Evolutionary conservation across 2,797 vertebrate species (phyloP), one percentile per base, ranked within the genome.

Genomic region (Darevskia nairensis): DNA sequence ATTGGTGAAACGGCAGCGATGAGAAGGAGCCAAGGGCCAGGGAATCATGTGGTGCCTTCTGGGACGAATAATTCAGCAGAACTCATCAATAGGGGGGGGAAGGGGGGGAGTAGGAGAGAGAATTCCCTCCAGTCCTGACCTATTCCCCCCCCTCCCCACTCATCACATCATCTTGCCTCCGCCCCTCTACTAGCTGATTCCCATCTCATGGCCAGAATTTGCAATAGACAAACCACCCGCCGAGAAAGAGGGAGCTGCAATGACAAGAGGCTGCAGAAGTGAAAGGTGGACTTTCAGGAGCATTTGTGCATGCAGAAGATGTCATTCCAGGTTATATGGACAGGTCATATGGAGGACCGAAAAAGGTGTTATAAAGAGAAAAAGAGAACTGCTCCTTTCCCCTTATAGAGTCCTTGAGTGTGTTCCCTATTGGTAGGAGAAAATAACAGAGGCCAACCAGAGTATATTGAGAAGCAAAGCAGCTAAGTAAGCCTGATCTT

Each of bases 201-300:
- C 50, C 32, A 32, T 55, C 17, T 64, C 77, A 75, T 13, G 32
- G 71, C 1, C 44, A 66, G 72, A 50, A 86, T 89, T 76, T 86
- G 79, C 78, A 86, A 81, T 81, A 85, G 61, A 32, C 61, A 85
- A 89, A 76, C 32, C 4, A 39, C 19, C 6, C 23, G 23, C 25
- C 41, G 8, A 7, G 55, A 17, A 44, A 9, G 44, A 41, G 72
- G 50, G 41, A 35, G 81, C 23, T n/a, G 17, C 41, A 17, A 39
- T 55, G 39, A 77, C 82, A 89, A 68, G 75, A 44, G 66, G 68
- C 44, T 25, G 66, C 64, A 19, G 75, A 88, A 78, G 81, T 23
- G 69, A 76, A 68, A 82, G 32, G 10, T 5, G 50, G 88, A 25
- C 71, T 61, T 76, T 68, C 5, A 89, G 81, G 71, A 39, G 75